Percentiles rank a stretch among this genome's conserved stretches.
Conservation (phyloP, 2,888 invertebrate species). For the Galeruca laticollis region DNA sequence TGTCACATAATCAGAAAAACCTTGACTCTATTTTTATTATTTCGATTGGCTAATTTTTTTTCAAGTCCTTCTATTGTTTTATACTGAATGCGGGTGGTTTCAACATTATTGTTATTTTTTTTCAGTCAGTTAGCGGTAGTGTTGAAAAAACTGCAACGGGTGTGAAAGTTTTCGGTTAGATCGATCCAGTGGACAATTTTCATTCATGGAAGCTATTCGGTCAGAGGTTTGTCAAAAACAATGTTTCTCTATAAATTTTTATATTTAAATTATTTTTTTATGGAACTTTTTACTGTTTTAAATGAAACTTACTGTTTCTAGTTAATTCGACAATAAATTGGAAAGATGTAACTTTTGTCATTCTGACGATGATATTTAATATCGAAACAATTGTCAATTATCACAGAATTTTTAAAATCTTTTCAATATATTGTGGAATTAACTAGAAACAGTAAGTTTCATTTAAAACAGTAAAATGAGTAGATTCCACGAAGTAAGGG, state of each 20-base stretch:
- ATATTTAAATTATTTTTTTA: not conserved
- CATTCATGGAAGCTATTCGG: conserved; percentile 6
- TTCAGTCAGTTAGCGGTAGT: not conserved
- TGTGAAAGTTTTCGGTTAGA: not conserved
- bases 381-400: too few relatives aligned
- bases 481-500: too few relatives aligned
- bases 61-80: conserved; percentile 19
- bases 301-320: too few relatives aligned
- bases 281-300: too few relatives aligned
- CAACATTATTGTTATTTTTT: conserved; percentile 1
- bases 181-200: not conserved
- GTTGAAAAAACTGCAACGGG: not conserved
- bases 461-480: too few relatives aligned
- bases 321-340: too few relatives aligned
- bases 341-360: too few relatives aligned
- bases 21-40: conserved; percentile 23
- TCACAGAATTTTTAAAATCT: too few relatives aligned
- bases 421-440: too few relatives aligned
- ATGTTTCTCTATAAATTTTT: not conserved
- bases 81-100: conserved; percentile 11
- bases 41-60: conserved; percentile 23
- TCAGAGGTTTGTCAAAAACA: not conserved
- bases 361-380: too few relatives aligned
- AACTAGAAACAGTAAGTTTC: too few relatives aligned
- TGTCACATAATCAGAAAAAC: conserved; percentile 26